Percentiles rank a stretch among this genome's conserved stretches.
Evolutionary conservation across 2,888 invertebrate genomes (phyloP).

Genomic region (Didymodactylos carnosus): DNA sequence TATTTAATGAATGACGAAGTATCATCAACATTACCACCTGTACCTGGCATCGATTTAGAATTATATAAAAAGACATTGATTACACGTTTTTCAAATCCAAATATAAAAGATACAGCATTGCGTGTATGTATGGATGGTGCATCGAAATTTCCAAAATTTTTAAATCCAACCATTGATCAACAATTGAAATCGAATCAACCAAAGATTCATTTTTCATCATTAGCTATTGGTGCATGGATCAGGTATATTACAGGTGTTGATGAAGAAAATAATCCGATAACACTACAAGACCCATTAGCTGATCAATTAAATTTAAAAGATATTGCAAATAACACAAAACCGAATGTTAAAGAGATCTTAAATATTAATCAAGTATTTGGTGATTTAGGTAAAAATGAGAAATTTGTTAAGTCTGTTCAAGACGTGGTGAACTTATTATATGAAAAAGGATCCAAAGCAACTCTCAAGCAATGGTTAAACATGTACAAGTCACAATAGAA

Average conservation of each 20-base stretch:
- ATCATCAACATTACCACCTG: not conserved
- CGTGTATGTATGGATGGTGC: slow-evolving; percentile 8
- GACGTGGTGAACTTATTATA: not conserved
- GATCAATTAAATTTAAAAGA: not conserved
- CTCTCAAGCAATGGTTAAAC: not conserved
- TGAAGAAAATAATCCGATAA: not conserved
- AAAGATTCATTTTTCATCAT: not conserved
- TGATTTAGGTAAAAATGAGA: not conserved
- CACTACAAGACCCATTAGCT: slow-evolving; percentile 4
- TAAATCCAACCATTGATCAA: not conserved
- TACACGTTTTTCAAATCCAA: slow-evolving; percentile 10
- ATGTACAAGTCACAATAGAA: too few relatives aligned
- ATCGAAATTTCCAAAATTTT: slow-evolving; percentile 2
- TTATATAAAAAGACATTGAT: slow-evolving; percentile 3
- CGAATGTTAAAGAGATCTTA: not conserved
- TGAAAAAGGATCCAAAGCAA: not conserved
- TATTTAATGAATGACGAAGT: slow-evolving; percentile 4
- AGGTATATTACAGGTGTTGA: not conserved
- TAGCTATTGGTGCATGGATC: slow-evolving; percentile 8
- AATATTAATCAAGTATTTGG: not conserved
- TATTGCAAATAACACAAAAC: not conserved
- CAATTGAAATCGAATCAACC: not conserved
- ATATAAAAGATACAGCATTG: not conserved
- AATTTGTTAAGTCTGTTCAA: not conserved
- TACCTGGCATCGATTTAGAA: slow-evolving; percentile 2